Percentiles rank a stretch among this genome's conserved stretches.
Conservation (phyloP, 2,113 vertebrate genomes). For the Tetrao urogallus region DNA sequence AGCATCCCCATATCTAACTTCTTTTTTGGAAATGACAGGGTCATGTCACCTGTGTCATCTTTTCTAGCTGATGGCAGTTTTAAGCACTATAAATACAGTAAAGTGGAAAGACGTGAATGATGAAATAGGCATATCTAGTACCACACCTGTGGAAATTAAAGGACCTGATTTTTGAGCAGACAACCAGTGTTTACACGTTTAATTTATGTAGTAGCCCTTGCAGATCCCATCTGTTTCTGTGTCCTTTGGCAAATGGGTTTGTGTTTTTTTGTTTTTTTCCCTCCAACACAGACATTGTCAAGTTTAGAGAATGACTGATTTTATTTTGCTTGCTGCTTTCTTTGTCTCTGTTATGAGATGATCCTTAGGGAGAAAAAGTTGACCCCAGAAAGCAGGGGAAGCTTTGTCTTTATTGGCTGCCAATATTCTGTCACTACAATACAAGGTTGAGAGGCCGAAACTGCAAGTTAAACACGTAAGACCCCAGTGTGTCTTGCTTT, state of each 20-base stretch:
- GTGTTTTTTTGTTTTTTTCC: not conserved
- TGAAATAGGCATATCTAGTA: not conserved
- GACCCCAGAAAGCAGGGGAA: not conserved
- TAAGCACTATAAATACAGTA: not conserved
- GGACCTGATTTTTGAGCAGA: not conserved
- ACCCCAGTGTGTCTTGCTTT: not conserved
- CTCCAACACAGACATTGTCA: rapidly evolving
- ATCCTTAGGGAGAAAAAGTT: not conserved
- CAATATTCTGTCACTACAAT: not conserved
- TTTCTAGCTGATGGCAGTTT: not conserved
- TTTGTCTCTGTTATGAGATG: not conserved
- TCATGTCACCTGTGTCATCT: not conserved
- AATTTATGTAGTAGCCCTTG: not conserved
- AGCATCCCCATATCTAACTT: not conserved
- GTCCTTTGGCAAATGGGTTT: not conserved
- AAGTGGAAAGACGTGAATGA: not conserved
- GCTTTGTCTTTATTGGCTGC: not conserved
- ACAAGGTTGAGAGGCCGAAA: not conserved
- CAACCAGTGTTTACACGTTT: not conserved
- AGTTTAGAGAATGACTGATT: not conserved
- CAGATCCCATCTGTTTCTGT: not conserved
- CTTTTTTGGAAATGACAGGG: not conserved
- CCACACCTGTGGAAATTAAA: not conserved
- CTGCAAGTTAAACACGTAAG: not conserved
- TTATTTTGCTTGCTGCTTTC: conserved; percentile 13